Conservation (phyloP, 30 jellyfish, hydroid and myxozoan genomes). For the Rhopilema esculentum region DNA sequence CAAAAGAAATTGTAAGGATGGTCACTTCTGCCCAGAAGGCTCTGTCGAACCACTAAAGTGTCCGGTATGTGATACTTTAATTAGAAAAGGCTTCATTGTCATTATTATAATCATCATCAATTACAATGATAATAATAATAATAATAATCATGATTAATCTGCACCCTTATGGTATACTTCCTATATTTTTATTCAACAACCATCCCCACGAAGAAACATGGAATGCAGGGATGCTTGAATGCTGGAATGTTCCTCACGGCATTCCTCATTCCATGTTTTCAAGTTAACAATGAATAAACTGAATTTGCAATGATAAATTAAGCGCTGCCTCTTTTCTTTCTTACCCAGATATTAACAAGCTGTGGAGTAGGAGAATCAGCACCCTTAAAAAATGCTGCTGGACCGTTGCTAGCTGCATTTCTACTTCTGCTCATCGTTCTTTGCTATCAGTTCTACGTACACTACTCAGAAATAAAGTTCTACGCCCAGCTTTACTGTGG, state of each 20-base stretch:
- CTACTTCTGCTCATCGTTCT: constrained; percentile 27
- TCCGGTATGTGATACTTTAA: constrained; percentile 61
- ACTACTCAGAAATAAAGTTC: constrained; percentile 37
- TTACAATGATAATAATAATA: not conserved
- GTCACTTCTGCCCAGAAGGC: constrained; percentile 74
- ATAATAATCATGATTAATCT: too few relatives aligned
- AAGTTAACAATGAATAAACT: too few relatives aligned
- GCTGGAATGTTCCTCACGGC: too few relatives aligned
- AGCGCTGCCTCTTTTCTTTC: not conserved
- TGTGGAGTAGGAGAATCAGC: constrained; percentile 74
- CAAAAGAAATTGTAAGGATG: constrained; percentile 39
- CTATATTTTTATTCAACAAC: too few relatives aligned
- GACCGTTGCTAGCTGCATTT: constrained; percentile 70
- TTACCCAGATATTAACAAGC: constrained; percentile 57
- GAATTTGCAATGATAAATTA: too few relatives aligned
- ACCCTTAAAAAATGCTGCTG: constrained; percentile 72
- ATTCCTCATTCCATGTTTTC: too few relatives aligned
- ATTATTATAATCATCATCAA: not conserved
- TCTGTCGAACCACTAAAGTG: constrained; percentile 54
- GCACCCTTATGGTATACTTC: too few relatives aligned
- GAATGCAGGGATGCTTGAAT: too few relatives aligned
- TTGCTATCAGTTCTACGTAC: constrained; percentile 41
- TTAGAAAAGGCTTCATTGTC: not conserved
- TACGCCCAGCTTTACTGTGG: constrained; percentile 11
- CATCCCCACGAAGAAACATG: too few relatives aligned